Evolutionary conservation across 2,797 vertebrate genomes (phyloP).

Genomic region (Paratrypauchen microcephalus): DNA sequence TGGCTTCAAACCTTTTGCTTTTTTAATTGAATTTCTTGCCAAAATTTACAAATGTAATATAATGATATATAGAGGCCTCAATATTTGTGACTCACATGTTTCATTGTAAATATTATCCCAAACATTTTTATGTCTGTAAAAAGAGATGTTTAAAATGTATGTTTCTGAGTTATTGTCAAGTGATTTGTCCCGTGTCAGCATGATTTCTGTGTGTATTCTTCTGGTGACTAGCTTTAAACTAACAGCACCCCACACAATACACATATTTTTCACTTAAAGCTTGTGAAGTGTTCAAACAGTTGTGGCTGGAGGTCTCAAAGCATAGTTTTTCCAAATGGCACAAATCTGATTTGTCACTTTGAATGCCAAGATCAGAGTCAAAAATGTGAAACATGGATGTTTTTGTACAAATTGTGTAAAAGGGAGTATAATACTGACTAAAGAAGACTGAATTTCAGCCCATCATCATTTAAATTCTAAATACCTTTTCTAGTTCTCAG

Average conservation of each 20-base stretch:
- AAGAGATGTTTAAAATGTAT: constrained; percentile 47
- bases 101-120: constrained; percentile 74
- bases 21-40: constrained; percentile 53
- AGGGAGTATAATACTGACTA: not conserved
- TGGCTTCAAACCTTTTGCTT: constrained; percentile 40
- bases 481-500: not conserved
- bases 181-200: not conserved
- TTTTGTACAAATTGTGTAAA: not conserved
- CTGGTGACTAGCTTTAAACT: constrained; percentile 1
- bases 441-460: not conserved
- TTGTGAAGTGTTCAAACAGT: not conserved
- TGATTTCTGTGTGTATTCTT: not conserved
- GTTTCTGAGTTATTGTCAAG: constrained; percentile 22
- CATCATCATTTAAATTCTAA: not conserved
- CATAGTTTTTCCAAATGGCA: not conserved
- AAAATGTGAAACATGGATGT: not conserved
- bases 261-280: not conserved
- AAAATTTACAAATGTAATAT: constrained; percentile 47
- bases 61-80: constrained; percentile 40
- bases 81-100: constrained; percentile 60
- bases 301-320: not conserved
- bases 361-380: not conserved
- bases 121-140: constrained; percentile 71
- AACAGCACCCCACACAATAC: not conserved
- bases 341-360: not conserved